These are phyloP conservation scores for Heloderma charlesbogerti DNA, from an alignment of 2,113 vertebrate species.

Conservation along the genomic window DNA sequence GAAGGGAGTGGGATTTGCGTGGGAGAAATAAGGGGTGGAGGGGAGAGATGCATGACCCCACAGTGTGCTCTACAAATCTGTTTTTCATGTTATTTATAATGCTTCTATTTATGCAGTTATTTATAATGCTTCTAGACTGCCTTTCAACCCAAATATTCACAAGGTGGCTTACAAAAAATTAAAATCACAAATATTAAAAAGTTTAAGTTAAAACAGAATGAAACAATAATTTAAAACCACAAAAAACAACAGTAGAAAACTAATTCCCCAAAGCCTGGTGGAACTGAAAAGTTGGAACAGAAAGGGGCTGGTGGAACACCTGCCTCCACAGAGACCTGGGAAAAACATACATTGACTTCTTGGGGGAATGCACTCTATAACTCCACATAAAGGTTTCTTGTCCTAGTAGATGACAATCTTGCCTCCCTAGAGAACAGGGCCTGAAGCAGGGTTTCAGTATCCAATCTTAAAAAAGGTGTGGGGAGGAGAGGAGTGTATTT, in stretches of 20 bases:
- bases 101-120: no score
- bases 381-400: not conserved
- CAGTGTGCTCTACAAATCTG: not conserved
- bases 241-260: not conserved
- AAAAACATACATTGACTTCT: not conserved
- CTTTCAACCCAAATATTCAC: no score
- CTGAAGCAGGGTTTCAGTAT: not conserved
- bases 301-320: not conserved
- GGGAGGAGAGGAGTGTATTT: not conserved
- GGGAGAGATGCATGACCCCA: not conserved
- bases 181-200: no score
- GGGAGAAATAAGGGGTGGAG: not conserved
- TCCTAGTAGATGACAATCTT: not conserved
- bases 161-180: no score
- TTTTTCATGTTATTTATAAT: not conserved
- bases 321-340: not conserved
- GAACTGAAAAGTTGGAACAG: not conserved
- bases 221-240: not conserved
- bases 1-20: not conserved
- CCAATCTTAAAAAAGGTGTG: not conserved
- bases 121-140: no score
- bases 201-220: no score
- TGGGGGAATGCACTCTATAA: no score
- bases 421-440: not conserved
- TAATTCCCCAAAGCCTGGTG: not conserved